Conservation (phyloP, 2,888 invertebrate genomes). For the Phyllotreta cruciferae region DNA sequence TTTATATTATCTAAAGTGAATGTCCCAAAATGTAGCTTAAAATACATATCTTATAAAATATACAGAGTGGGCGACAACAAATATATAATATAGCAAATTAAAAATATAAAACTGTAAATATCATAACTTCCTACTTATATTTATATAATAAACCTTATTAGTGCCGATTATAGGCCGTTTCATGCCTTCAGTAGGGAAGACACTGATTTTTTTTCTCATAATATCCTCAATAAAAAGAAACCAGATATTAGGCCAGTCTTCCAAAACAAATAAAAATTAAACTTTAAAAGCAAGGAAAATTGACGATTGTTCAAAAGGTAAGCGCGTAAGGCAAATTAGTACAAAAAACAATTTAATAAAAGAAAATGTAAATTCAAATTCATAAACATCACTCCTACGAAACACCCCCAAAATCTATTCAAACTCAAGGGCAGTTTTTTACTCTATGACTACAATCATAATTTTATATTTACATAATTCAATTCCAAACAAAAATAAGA, state of each 20-base stretch:
- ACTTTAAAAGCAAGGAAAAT: no score
- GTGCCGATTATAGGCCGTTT: slow-evolving; percentile 58
- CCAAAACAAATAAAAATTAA: neutral
- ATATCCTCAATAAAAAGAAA: slow-evolving; percentile 51
- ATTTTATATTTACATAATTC: no score
- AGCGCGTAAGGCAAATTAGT: no score
- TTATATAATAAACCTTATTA: slow-evolving; percentile 43
- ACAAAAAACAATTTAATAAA: no score
- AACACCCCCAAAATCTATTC: no score
- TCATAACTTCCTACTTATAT: slow-evolving; percentile 57
- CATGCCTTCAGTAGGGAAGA: slow-evolving; percentile 54
- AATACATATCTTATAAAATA: slow-evolving; percentile 40
- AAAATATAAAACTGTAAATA: slow-evolving; percentile 45
- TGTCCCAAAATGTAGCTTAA: slow-evolving; percentile 31
- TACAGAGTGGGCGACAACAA: slow-evolving; percentile 41
- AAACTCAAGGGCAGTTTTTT: no score
- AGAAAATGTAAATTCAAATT: no score
- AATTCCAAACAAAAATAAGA: no score
- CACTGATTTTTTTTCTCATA: slow-evolving; percentile 40
- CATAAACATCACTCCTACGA: no score
- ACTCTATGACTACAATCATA: no score
- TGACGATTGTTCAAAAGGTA: no score
- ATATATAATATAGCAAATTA: slow-evolving; percentile 35
- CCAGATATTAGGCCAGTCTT: slow-evolving; percentile 24
- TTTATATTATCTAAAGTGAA: slow-evolving; percentile 26